phyloP scores from a whole-genome alignment of 2,113 vertebrate genomes.

The Epinephelus moara region DNA sequence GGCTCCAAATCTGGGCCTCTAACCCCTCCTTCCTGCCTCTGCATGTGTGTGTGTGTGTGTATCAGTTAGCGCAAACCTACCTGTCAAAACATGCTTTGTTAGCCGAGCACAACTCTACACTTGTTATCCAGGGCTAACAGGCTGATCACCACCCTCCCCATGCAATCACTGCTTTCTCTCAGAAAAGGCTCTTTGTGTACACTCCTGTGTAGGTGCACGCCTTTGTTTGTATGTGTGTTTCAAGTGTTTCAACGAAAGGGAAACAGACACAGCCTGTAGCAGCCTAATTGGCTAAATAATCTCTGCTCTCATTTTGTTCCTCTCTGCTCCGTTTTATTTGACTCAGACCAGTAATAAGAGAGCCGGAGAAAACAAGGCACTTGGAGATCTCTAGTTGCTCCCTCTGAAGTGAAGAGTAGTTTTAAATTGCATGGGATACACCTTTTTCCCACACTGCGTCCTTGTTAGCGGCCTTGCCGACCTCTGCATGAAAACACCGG shows the following conservation, averaged over 20 bases:
- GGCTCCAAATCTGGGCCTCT: conserved; percentile 80
- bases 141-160: conserved; percentile 61
- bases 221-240: conserved; percentile 35
- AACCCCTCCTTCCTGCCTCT: conserved; percentile 70
- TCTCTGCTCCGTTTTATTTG: conserved; percentile 45
- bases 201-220: conserved; percentile 47
- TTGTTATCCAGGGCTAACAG: conserved; percentile 74
- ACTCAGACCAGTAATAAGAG: conserved; percentile 52
- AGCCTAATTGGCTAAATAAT: conserved; percentile 67
- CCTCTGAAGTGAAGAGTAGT: conserved; percentile 32
- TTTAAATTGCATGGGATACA: conserved; percentile 46
- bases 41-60: conserved; percentile 36
- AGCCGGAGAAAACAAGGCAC: conserved; percentile 35
- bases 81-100: conserved; percentile 82
- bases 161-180: conserved; percentile 57
- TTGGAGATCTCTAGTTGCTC: conserved; percentile 40
- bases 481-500: conserved; percentile 33
- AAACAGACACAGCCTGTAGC: conserved; percentile 46
- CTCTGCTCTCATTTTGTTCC: conserved; percentile 26
- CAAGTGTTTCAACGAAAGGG: conserved; percentile 43
- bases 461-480: conserved; percentile 43
- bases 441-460: conserved; percentile 46
- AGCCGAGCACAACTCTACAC: conserved; percentile 50
- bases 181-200: conserved; percentile 59
- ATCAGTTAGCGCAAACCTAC: conserved; percentile 48